These are phyloP conservation scores for Rutpela maculata DNA, from an alignment of 2,888 invertebrate species.

Conservation along the genomic window DNA sequence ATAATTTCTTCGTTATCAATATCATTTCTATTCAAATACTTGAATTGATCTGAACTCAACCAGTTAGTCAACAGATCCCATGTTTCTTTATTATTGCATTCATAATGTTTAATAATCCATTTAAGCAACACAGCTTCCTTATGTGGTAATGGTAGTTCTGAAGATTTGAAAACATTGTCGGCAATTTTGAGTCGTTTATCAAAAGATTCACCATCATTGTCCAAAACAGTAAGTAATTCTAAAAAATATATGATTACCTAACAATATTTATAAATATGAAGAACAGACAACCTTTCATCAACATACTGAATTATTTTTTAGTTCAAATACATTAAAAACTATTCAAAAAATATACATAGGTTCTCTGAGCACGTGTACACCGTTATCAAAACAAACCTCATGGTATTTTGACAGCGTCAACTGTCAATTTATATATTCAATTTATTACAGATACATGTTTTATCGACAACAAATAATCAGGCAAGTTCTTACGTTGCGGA, in stretches of 20 bases:
- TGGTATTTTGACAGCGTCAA: background rate
- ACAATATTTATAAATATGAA: background rate
- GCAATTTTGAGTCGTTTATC: slow-evolving; percentile 66
- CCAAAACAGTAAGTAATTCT: slow-evolving; percentile 64
- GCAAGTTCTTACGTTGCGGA: too few relatives aligned
- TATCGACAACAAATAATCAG: background rate
- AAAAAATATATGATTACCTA: slow-evolving; percentile 45
- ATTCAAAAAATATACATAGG: too few relatives aligned
- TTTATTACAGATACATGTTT: background rate
- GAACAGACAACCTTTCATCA: background rate
- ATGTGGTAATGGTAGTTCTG: slow-evolving; percentile 59
- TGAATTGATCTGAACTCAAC: slow-evolving; percentile 63
- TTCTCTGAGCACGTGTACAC: background rate
- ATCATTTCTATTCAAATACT: slow-evolving; percentile 62
- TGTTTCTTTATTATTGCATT: slow-evolving; percentile 47
- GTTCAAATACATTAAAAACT: background rate
- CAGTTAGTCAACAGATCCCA: slow-evolving; percentile 62
- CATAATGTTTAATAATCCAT: slow-evolving; percentile 60
- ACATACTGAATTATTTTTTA: background rate
- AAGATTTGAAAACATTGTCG: slow-evolving; percentile 64
- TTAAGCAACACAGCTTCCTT: slow-evolving; percentile 63
- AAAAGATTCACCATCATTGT: slow-evolving; percentile 63
- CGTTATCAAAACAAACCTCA: background rate
- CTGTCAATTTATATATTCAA: too few relatives aligned
- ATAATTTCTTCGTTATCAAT: slow-evolving; percentile 61